These are phyloP conservation scores for Amblyopsis hoosieri DNA, from an alignment of 2,797 vertebrate genomes.

Conservation along the genomic window DNA sequence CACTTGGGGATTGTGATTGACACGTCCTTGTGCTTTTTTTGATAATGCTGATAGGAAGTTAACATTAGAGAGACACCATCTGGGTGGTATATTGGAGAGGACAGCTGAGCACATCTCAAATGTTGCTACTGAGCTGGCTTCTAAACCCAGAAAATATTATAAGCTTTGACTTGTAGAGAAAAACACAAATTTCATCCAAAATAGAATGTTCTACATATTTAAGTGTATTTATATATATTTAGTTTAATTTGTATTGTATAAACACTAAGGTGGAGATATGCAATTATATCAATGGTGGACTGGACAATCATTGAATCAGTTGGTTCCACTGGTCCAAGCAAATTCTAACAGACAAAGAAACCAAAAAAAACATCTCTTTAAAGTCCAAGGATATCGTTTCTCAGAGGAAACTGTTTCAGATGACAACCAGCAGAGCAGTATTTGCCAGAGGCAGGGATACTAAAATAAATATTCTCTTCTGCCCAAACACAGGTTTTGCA, in stretches of 20 bases:
- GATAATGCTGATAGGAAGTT: constrained; percentile 67
- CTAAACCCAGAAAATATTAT: constrained; percentile 15
- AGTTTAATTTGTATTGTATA: no score
- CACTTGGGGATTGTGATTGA: constrained; percentile 49
- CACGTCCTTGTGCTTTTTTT: constrained; percentile 70
- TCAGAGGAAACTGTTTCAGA: constrained; percentile 18
- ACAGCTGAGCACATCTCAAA: constrained; percentile 73
- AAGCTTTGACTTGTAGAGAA: constrained; percentile 1
- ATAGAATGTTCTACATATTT: no score
- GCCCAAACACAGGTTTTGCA: constrained; percentile 8
- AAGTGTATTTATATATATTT: no score
- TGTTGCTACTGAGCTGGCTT: constrained; percentile 38
- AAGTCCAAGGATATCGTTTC: constrained; percentile 24
- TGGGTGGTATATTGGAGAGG: constrained; percentile 70
- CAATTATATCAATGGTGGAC: neutral
- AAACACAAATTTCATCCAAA: neutral
- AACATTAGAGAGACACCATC: constrained; percentile 49
- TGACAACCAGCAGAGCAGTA: constrained; percentile 19
- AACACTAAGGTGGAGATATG: no score
- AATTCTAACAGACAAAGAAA: neutral
- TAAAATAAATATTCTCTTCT: constrained; percentile 7
- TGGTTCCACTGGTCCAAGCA: neutral
- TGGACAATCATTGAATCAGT: no score
- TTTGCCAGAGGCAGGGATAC: constrained; percentile 10
- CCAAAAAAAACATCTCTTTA: constrained; percentile 5